Conservation (phyloP, 2,113 vertebrate genomes). For the Trichomycterus rosablanca region DNA sequence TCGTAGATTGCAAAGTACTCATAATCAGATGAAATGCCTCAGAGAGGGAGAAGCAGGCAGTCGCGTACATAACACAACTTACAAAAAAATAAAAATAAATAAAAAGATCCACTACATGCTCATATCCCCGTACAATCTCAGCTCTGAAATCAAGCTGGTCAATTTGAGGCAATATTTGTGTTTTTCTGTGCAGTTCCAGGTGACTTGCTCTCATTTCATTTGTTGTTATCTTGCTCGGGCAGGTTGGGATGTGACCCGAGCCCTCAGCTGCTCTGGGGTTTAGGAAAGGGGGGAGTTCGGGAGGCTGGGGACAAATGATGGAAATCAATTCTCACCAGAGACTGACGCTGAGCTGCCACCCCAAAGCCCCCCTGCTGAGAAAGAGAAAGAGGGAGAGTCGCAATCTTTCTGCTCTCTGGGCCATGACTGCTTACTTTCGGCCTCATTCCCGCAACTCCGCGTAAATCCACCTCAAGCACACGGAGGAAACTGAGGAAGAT, state of each 20-base stretch:
- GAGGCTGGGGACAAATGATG: conserved; percentile 35
- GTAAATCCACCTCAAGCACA: conserved; percentile 18
- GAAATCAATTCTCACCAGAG: conserved; percentile 52
- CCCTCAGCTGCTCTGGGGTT: conserved; percentile 29
- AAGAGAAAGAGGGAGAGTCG: conserved; percentile 20
- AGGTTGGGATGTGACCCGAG: conserved; percentile 49
- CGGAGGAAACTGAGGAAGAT: no score
- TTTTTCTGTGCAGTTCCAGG: conserved; percentile 39
- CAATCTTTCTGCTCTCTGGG: conserved; percentile 34
- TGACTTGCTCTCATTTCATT: conserved; percentile 44
- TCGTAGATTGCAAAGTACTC: conserved; percentile 76
- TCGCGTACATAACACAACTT: conserved; percentile 12
- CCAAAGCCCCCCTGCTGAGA: conserved; percentile 28
- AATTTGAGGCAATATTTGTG: conserved; percentile 45
- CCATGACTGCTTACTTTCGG: conserved; percentile 35
- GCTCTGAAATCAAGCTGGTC: conserved; percentile 40
- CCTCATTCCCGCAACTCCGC: conserved; percentile 14
- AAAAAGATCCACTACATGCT: conserved; percentile 1
- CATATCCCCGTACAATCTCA: conserved; percentile 12
- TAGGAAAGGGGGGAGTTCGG: no score
- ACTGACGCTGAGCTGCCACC: conserved; percentile 31
- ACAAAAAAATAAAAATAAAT: conserved; percentile 8
- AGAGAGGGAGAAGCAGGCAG: conserved; percentile 57
- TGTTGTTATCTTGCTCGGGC: conserved; percentile 48
- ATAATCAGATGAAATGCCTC: conserved; percentile 78